phyloP scores from a whole-genome alignment of 2,113 vertebrate species.

The Oreochromis tanganicae region DNA sequence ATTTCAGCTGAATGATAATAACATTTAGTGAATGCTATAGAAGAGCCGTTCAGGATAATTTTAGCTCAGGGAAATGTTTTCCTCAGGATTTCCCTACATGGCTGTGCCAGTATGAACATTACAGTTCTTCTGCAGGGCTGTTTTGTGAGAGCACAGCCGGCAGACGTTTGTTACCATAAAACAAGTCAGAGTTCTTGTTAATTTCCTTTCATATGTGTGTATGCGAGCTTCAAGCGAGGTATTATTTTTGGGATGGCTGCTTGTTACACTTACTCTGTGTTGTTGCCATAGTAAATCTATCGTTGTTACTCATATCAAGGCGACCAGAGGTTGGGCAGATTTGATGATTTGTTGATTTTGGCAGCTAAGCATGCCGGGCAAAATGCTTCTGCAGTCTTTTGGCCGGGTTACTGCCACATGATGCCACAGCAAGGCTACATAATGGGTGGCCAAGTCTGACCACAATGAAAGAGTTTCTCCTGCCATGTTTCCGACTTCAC shows the following conservation, averaged over 20 bases:
- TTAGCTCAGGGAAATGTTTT: slow-evolving; percentile 62
- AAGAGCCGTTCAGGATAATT: slow-evolving; percentile 43
- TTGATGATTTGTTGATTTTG: slow-evolving; percentile 64
- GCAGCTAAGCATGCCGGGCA: slow-evolving; percentile 27
- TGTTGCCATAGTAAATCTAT: slow-evolving; percentile 44
- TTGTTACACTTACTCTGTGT: slow-evolving; percentile 10
- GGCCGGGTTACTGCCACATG: slow-evolving; percentile 42
- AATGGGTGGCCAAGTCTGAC: slow-evolving; percentile 66
- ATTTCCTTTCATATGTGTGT: neutral
- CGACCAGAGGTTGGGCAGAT: slow-evolving; percentile 25
- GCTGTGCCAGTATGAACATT: slow-evolving; percentile 51
- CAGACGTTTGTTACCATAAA: slow-evolving; percentile 26
- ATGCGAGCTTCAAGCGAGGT: neutral
- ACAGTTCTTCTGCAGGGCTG: slow-evolving; percentile 28
- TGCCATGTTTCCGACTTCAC: slow-evolving; percentile 56
- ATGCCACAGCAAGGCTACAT: slow-evolving; percentile 50
- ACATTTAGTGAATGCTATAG: slow-evolving; percentile 16
- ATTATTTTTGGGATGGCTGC: slow-evolving; percentile 1
- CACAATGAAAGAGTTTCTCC: slow-evolving; percentile 54
- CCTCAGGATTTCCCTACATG: slow-evolving; percentile 68
- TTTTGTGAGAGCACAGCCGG: slow-evolving; percentile 13
- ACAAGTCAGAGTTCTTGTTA: slow-evolving; percentile 3
- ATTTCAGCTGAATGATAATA: slow-evolving; percentile 4
- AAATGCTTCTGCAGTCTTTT: slow-evolving; percentile 55
- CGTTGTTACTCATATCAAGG: slow-evolving; percentile 7